Conservation (phyloP, 2,797 vertebrate genomes). For the Champsocephalus gunnari region DNA sequence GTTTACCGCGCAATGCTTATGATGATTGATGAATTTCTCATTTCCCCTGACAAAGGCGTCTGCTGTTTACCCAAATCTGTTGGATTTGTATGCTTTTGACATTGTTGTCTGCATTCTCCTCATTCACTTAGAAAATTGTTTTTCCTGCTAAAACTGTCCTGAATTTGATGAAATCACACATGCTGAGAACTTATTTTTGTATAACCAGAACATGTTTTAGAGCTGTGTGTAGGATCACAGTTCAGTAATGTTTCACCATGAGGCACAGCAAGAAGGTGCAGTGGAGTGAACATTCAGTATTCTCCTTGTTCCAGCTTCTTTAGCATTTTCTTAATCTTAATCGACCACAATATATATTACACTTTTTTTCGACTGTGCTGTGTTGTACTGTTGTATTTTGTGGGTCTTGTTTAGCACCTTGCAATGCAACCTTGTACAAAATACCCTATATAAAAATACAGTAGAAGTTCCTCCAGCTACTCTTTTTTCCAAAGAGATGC, state of each 20-base stretch:
- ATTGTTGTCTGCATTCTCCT: constrained; percentile 15
- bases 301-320: not conserved
- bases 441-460: too few species aligned
- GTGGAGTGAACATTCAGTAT: not conserved
- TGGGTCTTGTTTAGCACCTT: too few species aligned
- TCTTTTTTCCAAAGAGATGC: not conserved
- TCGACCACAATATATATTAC: too few species aligned
- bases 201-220: not conserved
- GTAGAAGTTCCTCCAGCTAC: not conserved
- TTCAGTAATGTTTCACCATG: constrained; percentile 4
- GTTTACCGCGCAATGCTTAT: not conserved
- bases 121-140: constrained; percentile 27
- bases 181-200: not conserved
- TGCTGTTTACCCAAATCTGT: constrained; percentile 19
- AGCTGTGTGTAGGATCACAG: not conserved
- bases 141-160: not conserved
- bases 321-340: too few species aligned
- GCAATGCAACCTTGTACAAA: too few species aligned
- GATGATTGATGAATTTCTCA: constrained; percentile 21
- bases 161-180: constrained; percentile 14
- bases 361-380: too few species aligned
- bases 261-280: not conserved
- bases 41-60: constrained; percentile 10
- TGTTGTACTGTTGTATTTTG: too few species aligned
- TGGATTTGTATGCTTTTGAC: constrained; percentile 23